phyloP scores from a whole-genome alignment of 2,797 vertebrate genomes.

The Lutjanus campechanus region DNA sequence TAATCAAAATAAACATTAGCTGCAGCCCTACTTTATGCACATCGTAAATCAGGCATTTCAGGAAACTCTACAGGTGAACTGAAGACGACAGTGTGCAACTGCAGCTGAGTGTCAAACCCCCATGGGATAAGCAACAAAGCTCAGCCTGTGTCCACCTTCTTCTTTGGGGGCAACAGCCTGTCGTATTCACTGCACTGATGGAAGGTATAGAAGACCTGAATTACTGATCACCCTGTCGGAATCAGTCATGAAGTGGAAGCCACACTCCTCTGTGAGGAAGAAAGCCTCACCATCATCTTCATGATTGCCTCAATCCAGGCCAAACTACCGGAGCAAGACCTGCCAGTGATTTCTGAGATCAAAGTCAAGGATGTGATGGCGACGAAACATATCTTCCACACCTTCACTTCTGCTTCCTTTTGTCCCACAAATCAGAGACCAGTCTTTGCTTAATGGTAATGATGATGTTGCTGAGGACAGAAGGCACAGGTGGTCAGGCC shows the following conservation, averaged over 20 bases:
- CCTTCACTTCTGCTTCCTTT: constrained; percentile 1
- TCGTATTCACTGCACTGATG: constrained; percentile 19
- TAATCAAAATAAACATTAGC: too few species aligned
- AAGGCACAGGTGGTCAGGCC: not conserved
- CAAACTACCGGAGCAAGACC: constrained; percentile 21
- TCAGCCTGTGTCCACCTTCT: constrained; percentile 1
- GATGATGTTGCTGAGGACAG: not conserved
- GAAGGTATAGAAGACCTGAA: constrained; percentile 7
- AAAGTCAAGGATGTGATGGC: constrained; percentile 11
- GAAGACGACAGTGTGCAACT: not conserved
- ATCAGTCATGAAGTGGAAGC: constrained; percentile 31
- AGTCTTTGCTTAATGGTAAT: not conserved
- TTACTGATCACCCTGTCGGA: constrained; percentile 10
- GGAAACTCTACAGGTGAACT: not conserved
- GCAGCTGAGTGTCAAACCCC: not conserved
- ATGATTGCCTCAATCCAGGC: constrained; percentile 38
- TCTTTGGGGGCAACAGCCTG: not conserved
- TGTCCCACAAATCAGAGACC: not conserved
- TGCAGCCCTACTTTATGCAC: not conserved
- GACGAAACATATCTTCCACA: not conserved
- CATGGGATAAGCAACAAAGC: not conserved
- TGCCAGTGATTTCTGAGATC: constrained; percentile 17
- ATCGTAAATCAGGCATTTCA: not conserved
- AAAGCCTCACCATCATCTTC: constrained; percentile 32
- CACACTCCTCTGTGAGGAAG: constrained; percentile 22